phyloP scores from a whole-genome alignment of 2,113 vertebrate species.

The Antigone vipio region DNA sequence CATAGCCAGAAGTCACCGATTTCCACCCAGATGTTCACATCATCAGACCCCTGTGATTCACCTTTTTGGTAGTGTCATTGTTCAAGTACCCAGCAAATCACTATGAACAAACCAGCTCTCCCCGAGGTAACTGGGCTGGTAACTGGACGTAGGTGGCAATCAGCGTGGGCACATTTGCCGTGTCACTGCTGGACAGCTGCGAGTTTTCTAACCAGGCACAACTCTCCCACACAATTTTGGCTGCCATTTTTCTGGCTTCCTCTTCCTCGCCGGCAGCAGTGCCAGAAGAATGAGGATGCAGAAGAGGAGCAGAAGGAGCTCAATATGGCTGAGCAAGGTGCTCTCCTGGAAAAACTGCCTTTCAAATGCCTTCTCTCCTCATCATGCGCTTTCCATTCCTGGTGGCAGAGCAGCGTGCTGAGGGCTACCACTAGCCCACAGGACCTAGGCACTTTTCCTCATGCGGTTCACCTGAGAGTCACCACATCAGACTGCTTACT shows the following conservation, averaged over 20 bases:
- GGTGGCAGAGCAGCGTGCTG: neutral
- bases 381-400: accelerated
- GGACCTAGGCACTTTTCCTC: neutral
- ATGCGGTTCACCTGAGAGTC: neutral
- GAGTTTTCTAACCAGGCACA: neutral
- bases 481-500: neutral
- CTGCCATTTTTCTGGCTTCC: neutral
- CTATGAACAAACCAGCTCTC: neutral
- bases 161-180: neutral
- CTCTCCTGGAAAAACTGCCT: neutral
- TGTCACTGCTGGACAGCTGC: neutral
- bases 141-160: neutral
- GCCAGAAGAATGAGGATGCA: neutral
- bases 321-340: neutral
- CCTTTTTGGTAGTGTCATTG: neutral
- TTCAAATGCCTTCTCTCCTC: neutral
- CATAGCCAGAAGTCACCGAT: neutral
- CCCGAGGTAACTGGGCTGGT: neutral
- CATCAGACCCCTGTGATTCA: neutral
- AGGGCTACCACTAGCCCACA: neutral
- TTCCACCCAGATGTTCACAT: neutral
- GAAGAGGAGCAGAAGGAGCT: neutral
- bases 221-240: neutral
- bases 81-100: neutral
- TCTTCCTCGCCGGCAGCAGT: neutral